A percentile compares a stretch with the other conserved stretches of the same genome.
phyloP scores from a whole-genome alignment of 2,113 vertebrate genomes.

The Calyptomena viridis region DNA sequence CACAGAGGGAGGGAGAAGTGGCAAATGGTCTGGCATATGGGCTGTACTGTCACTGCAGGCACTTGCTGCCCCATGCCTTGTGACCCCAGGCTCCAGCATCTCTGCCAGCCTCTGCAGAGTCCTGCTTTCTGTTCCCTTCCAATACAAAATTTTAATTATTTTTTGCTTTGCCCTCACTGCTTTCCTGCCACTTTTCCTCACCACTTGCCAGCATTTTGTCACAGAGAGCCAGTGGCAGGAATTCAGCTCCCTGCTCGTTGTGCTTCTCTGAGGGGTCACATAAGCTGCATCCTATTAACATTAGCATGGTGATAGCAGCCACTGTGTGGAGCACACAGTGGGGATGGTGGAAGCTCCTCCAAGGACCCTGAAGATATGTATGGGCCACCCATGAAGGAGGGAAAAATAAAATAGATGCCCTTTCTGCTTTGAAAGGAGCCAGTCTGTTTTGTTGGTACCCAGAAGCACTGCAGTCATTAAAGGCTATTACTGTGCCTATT shows the following conservation, averaged over 20 bases:
- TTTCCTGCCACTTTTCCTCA: background rate
- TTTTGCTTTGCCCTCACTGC: background rate
- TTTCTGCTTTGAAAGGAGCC: conserved; percentile 28
- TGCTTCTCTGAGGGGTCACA: background rate
- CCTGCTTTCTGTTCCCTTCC: background rate
- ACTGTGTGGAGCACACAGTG: background rate
- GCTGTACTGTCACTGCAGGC: background rate
- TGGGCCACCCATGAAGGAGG: conserved; percentile 8
- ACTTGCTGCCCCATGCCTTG: background rate
- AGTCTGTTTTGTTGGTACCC: background rate
- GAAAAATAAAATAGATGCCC: background rate
- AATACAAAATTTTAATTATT: background rate
- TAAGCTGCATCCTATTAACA: background rate
- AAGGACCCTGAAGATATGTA: background rate
- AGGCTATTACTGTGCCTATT: conserved; percentile 41
- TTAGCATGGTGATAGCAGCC: background rate
- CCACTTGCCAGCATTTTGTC: background rate
- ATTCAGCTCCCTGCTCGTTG: background rate
- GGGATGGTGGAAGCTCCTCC: conserved; percentile 2
- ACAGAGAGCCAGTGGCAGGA: background rate
- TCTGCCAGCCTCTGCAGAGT: background rate
- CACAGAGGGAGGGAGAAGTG: background rate
- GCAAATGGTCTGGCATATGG: conserved; percentile 50
- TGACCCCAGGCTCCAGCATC: background rate
- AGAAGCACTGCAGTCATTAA: conserved; percentile 37